Conservation (phyloP, 2,888 invertebrate species). For the Caenorhabditis sp. region DNA sequence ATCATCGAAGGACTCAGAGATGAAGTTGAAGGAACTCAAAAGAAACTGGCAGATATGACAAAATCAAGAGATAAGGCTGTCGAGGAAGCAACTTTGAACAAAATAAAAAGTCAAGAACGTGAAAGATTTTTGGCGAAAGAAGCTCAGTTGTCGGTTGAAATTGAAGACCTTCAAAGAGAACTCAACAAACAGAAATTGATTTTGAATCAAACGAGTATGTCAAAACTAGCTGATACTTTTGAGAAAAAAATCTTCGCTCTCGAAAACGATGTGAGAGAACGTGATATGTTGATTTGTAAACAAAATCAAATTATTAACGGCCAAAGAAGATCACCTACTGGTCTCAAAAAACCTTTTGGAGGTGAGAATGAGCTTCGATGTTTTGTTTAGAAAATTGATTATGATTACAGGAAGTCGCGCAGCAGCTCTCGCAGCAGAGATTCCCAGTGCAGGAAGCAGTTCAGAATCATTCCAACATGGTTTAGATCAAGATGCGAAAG, state of each 20-base stretch:
- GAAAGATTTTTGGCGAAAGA: constrained; percentile 43
- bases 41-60: constrained; percentile 24
- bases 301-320: constrained; percentile 56
- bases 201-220: constrained; percentile 41
- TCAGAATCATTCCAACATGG: constrained; percentile 47
- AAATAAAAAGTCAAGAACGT: constrained; percentile 35
- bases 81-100: constrained; percentile 30
- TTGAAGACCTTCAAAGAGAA: constrained; percentile 49
- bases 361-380: not conserved
- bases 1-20: constrained; percentile 47
- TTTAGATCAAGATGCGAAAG: constrained; percentile 28
- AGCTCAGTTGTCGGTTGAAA: constrained; percentile 48
- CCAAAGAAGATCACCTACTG: constrained; percentile 41
- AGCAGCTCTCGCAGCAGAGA: constrained; percentile 29
- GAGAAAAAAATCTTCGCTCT: constrained; percentile 46
- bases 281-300: constrained; percentile 55
- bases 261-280: constrained; percentile 54
- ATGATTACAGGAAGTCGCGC: constrained; percentile 23
- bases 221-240: constrained; percentile 46
- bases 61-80: constrained; percentile 29
- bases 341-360: not conserved
- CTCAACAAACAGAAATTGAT: constrained; percentile 48
- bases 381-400: not conserved
- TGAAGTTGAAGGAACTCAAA: constrained; percentile 29
- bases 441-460: constrained; percentile 43